Evolutionary conservation across 2,888 invertebrate genomes (phyloP), one percentile per base, ranked within the genome.

Genomic region (Dryadula phaetusa): DNA sequence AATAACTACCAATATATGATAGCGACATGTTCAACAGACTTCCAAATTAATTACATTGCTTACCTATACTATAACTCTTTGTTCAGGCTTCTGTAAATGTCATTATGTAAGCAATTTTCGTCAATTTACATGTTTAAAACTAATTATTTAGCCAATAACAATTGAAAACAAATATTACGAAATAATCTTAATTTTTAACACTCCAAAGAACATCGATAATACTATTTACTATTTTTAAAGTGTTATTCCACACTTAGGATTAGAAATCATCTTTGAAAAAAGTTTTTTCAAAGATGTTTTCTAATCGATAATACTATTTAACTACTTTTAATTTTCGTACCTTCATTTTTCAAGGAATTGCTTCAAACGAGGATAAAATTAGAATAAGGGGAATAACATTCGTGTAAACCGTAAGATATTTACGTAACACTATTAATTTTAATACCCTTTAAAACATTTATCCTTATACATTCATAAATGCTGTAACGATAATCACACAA

Each of bases 311-410:
- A n/a, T n/a, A n/a, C n/a, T n/a, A n/a, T n/a, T 2, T 56, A 10
- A 14, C n/a, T 16, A 7, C 37, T 34, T 32, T 16, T 3, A 8
- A 40, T 20, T 2, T 54, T 25, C 62, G 37, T 71, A 71, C 71
- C 70, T 42, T 20, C 69, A 69, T 69, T 61, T 52, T 69, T 64
- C 61, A 49, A 52, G 18, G 46, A 53, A 63, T 61, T 64, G 54
- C 46, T 44, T 37, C 22, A 61, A 66, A 44, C 37, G 40, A 65
- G 53, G 49, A 52, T 62, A 44, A 61, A 68, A 61, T 64, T 54
- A 68, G 49, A 66, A 68, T 64, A 52, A 37, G 54, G 66, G 49
- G 60, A 68, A 62, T 53, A 49, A 68, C 58, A 25, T 62, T 52
- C 20, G 14, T 54, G n/a, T 22, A 12, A 25, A 20, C 12, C 12